These are phyloP conservation scores for Mus spretus DNA, from an alignment of 2,797 vertebrate species.

Conservation along the genomic window DNA sequence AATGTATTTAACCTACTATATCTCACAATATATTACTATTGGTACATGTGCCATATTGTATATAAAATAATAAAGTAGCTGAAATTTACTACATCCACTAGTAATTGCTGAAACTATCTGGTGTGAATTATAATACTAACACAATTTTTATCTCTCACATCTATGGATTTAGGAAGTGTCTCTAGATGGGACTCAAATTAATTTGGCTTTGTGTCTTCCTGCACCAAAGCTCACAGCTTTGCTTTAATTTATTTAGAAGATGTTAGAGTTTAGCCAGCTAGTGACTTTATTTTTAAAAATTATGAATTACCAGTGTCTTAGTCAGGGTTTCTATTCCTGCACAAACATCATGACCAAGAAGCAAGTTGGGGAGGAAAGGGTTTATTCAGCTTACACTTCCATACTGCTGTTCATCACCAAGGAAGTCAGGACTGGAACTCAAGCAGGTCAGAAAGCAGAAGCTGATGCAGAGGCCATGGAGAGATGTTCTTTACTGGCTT, in stretches of 20 bases:
- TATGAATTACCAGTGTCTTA: not conserved
- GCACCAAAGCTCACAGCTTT: conserved; percentile 32
- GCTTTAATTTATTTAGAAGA: conserved; percentile 3
- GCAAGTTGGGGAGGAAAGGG: no score
- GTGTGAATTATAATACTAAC: not conserved
- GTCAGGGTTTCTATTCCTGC: not conserved
- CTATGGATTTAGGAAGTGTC: conserved; percentile 20
- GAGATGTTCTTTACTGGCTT: no score
- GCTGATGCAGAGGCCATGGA: no score
- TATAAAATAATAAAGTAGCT: conserved; percentile 41
- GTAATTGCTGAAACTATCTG: conserved; percentile 34
- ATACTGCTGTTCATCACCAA: no score
- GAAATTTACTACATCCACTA: conserved; percentile 16
- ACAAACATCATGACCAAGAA: no score
- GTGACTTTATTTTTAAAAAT: not conserved
- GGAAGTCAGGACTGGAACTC: no score
- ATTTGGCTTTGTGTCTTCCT: conserved; percentile 29
- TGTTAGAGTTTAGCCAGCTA: not conserved
- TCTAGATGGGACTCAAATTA: conserved; percentile 38
- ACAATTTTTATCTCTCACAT: not conserved
- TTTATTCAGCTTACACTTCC: no score
- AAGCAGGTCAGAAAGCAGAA: no score
- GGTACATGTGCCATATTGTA: not conserved
- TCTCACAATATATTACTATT: conserved; percentile 10
- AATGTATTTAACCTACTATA: conserved; percentile 9